Base-by-base conservation (phyloP, 2,888 invertebrate genomes). In the Melanargia galathea region DNA sequence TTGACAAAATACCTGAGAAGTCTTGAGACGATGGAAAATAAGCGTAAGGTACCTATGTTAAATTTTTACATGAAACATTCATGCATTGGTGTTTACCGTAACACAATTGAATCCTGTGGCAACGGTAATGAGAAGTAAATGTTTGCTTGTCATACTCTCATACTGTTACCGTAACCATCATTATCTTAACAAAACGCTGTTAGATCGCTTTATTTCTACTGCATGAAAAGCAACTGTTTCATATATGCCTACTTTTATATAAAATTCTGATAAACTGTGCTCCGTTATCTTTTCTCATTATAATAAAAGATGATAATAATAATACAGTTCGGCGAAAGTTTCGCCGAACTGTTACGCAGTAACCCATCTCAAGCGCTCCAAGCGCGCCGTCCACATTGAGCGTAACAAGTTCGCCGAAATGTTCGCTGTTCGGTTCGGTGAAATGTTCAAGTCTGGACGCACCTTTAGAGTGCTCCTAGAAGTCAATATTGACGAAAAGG, bases 391-490 rank as follows among this genome's bases (percentile, higher is more conserved):
- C 6, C 7, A 30, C 30, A 8, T 30, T 6, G 6, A 30, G 30
- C n/a, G n/a, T n/a, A n/a, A n/a, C n/a, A n/a, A n/a, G n/a, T n/a
- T n/a, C n/a, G n/a, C n/a, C n/a, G n/a, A n/a, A n/a, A n/a, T n/a
- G n/a, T n/a, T n/a, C n/a, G n/a, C n/a, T n/a, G n/a, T n/a, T n/a
- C n/a, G n/a, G n/a, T n/a, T n/a, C n/a, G n/a, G n/a, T n/a, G n/a
- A n/a, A n/a, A n/a, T n/a, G n/a, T n/a, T n/a, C 87, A 86, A 87
- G 88, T 87, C 88, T 88, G 88, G 86, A 84, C 82, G 84, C n/a
- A n/a, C n/a, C n/a, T n/a, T 77, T 77, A 81, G 84, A 84, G 22
- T 38, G 54, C n/a, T 48, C 46, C 18, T 16, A 13, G 24, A 24
- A 24, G 46, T 48, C 46, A 43, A 54, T 38, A 54, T 38, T 22